Percentiles rank a stretch among this genome's conserved stretches.
phyloP scores from a whole-genome alignment of 53 echinoderm and acorn worm species.

The Mesocentrotus franciscanus region DNA sequence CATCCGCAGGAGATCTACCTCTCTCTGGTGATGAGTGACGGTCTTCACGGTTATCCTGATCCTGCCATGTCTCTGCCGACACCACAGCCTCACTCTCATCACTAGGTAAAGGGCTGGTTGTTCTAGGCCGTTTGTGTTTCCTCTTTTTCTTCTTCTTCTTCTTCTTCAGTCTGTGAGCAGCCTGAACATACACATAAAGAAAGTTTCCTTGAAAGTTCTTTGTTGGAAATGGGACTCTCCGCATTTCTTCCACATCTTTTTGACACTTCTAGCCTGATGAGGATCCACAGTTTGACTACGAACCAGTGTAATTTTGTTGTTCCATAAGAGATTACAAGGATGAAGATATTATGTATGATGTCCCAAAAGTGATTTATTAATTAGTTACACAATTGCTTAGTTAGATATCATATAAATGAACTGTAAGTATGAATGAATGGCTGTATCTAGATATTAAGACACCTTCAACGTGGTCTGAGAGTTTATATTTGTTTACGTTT shows the following conservation, averaged over 20 bases:
- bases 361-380: not conserved
- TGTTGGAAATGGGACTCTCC: not conserved
- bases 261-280: not conserved
- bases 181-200: slow-evolving; percentile 65
- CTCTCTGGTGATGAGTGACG: not conserved
- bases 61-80: slow-evolving; percentile 36
- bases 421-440: not conserved
- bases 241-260: slow-evolving; percentile 16
- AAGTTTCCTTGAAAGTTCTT: slow-evolving; percentile 58
- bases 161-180: slow-evolving; percentile 50
- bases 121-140: slow-evolving; percentile 32
- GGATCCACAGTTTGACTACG: not conserved
- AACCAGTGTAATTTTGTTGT: not conserved
- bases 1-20: not conserved
- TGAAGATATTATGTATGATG: not conserved
- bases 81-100: not conserved
- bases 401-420: not conserved
- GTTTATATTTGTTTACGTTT: not conserved
- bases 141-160: slow-evolving; percentile 31
- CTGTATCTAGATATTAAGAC: not conserved
- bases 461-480: not conserved
- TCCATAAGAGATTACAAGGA: not conserved
- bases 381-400: not conserved
- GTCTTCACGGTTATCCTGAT: slow-evolving; percentile 19
- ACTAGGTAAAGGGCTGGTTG: slow-evolving; percentile 4